Percentiles rank a stretch among this genome's conserved stretches.
Conservation (phyloP, 2,797 vertebrate genomes). For the Ambastaia sidthimunki region DNA sequence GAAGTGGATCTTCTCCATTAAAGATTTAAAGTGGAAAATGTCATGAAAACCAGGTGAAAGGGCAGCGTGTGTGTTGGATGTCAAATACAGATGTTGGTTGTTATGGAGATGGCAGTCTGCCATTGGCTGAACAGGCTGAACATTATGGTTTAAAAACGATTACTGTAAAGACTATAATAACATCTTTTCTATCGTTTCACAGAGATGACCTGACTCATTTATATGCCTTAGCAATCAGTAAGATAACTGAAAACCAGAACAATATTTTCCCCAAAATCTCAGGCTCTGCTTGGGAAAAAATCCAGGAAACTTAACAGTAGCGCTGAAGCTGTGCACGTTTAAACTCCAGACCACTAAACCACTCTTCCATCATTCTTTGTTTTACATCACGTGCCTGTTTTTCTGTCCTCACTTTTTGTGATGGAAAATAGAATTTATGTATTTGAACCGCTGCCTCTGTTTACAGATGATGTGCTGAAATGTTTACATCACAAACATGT, state of each 20-base stretch:
- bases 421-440: background rate
- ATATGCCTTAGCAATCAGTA: constrained; percentile 5
- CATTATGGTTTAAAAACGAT: constrained; percentile 48
- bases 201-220: constrained; percentile 31
- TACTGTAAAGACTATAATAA: constrained; percentile 24
- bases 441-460: constrained; percentile 10
- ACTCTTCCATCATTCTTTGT: constrained; percentile 3
- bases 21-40: constrained; percentile 35
- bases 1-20: constrained; percentile 17
- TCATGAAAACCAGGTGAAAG: constrained; percentile 33
- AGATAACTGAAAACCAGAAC: background rate
- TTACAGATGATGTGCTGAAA: constrained; percentile 20
- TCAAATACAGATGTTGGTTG: constrained; percentile 60
- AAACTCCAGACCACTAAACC: constrained; percentile 1
- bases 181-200: constrained; percentile 4
- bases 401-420: background rate
- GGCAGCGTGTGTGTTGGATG: constrained; percentile 43
- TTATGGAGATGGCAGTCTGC: constrained; percentile 51
- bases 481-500: constrained; percentile 71
- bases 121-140: constrained; percentile 42
- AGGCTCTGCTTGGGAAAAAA: background rate
- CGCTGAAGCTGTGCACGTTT: background rate
- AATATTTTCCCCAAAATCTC: constrained; percentile 7
- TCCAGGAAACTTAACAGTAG: background rate
- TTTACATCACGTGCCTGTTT: background rate